Base-by-base conservation (phyloP, 2,797 vertebrate genomes). In the Gymnoscopelus braueri region DNA sequence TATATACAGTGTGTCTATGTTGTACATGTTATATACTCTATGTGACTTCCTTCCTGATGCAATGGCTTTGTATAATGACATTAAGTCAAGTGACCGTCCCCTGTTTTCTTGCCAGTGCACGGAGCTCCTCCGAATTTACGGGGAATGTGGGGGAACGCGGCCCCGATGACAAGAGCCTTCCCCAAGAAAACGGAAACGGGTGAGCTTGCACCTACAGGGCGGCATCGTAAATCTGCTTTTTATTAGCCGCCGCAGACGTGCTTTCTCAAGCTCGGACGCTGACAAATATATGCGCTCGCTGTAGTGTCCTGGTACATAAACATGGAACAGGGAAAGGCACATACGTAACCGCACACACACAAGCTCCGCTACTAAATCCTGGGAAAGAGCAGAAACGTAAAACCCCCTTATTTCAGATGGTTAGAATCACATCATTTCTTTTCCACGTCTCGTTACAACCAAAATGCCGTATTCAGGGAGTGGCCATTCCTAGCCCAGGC, bases 211-310 rank as follows among this genome's bases (percentile, higher is more conserved):
- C 78, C 85, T 81, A 68, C 75, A 58, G 81, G 79, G 78, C 71
- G 75, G 73, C 1, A 1, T 70, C 32, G 10, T 88, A 84, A 88
- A 86, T 81, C 76, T 72, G 73, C 24, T 66, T 60, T 74, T 87
- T 89, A 88, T 77, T 83, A 77, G 73, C 83, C 82, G 62, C 35
- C 49, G n/a, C 13, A 77, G 74, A 72, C 24, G 0, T 32, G 39
- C 59, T 65, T 71, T 75, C 77, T 84, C 71, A 72, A 58, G 58
- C 79, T 79, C 72, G 48, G 75, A 71, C 14, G 66, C 65, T 35
- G 60, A 81, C 74, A 82, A 77, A 85, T 64, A 65, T 61, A 77
- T 13, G 52, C 15, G 24, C 62, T 62, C 59, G 64, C 66, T 48
- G 32, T 29, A 29, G 26, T 29, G 39, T 72, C 54, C 57, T 57